Evolutionary conservation across 2,113 vertebrate species (phyloP), one percentile per base, ranked within the genome.

Genomic region (Romanogobio albipinnatus): DNA sequence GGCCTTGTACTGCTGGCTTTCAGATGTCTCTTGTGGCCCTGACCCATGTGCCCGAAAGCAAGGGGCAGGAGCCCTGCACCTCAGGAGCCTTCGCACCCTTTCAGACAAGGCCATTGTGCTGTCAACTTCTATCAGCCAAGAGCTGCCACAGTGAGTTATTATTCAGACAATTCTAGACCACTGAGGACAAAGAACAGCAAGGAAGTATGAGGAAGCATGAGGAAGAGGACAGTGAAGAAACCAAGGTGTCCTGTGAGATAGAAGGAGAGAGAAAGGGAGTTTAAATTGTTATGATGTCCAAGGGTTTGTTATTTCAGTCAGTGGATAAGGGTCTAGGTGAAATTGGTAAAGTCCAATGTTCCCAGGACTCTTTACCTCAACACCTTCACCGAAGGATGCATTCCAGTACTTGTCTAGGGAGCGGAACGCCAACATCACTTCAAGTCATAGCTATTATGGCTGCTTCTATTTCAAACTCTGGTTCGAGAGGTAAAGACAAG

Each of bases 71-170:
- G 84, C 59, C 53, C 78, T 76, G 76, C 85, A 82, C 86, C 85
- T 29, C 19, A 76, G 89, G 86, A 92, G 81, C 73, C 86, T 88
- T 87, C 86, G 83, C 86, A 86, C 88, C 90, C 90, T 85, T 88
- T 83, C 88, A 90, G 87, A 93, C 88, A 87, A 88, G 84, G 86
- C 86, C 87, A 90, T 90, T 88, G 91, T 90, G 86, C 92, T 91
- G 92, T 92, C 93, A 89, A 84, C 85, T 91, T 84, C 81, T 82
- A n/a, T 91, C 89, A 89, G 82, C 85, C 90, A 89, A 43, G 58
- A 78, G 87, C 77, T 88, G 77, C 80, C 70, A 19, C 85, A 90
- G 88, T 74, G 88, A 91, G 91, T 90, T 89, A 89, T 89, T 87
- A 89, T 88, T 86, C 84, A 73, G 71, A 77, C 88, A 90, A 87